Evolutionary conservation across 2,888 invertebrate genomes (phyloP).

Genomic region (Ctena decussata): DNA sequence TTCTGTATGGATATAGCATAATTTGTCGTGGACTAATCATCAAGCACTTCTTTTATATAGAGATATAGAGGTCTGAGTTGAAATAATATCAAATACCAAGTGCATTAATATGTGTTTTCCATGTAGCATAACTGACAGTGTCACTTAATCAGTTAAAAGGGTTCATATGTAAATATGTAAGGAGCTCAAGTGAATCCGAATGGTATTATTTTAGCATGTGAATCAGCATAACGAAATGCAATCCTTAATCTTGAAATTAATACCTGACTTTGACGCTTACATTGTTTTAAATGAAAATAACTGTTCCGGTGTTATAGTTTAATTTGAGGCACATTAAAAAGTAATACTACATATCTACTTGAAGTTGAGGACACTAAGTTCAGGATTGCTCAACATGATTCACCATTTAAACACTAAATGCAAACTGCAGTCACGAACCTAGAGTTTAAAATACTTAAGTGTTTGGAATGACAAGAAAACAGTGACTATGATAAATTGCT

Average conservation of each 20-base stretch:
- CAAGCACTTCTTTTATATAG: too few relatives aligned
- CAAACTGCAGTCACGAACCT: not conserved
- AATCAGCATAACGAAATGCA: not conserved
- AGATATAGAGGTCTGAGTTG: too few relatives aligned
- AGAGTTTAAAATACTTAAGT: not conserved
- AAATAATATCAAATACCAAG: too few relatives aligned
- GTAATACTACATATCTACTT: not conserved
- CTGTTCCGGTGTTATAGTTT: not conserved
- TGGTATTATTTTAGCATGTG: too few relatives aligned
- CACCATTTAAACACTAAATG: not conserved
- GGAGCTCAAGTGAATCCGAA: too few relatives aligned
- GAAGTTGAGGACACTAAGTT: not conserved
- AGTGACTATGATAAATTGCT: constrained; percentile 3
- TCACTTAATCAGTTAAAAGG: too few relatives aligned
- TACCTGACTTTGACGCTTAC: not conserved
- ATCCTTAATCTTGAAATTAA: not conserved
- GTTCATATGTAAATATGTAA: too few relatives aligned
- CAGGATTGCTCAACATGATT: not conserved
- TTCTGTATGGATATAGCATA: too few relatives aligned
- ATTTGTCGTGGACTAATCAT: too few relatives aligned
- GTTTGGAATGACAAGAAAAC: not conserved
- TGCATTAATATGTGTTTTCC: too few relatives aligned
- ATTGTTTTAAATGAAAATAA: not conserved
- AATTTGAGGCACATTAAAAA: not conserved
- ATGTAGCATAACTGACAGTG: too few relatives aligned